Conservation (phyloP, 2,113 vertebrate species). For the Genyomyrus donnyi region DNA sequence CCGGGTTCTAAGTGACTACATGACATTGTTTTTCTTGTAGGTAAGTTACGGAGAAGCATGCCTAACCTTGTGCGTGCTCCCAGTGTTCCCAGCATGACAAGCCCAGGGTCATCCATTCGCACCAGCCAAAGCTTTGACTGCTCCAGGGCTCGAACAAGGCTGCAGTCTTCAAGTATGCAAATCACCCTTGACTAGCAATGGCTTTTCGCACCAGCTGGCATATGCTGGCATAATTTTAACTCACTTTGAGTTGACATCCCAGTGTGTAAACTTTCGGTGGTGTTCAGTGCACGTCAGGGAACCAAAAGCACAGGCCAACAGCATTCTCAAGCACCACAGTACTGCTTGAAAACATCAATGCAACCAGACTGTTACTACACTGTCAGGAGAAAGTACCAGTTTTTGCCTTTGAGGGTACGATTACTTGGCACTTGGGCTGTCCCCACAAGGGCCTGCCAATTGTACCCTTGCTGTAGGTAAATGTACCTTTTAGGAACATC, state of each 20-base stretch:
- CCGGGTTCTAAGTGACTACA: background rate
- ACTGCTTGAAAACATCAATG: background rate
- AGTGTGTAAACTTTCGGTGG: background rate
- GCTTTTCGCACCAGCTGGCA: background rate
- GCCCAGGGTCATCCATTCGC: slow-evolving; percentile 69
- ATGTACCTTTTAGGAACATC: background rate
- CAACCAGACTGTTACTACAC: background rate
- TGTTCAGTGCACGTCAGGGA: background rate
- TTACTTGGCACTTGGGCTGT: background rate
- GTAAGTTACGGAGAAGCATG: slow-evolving; percentile 88
- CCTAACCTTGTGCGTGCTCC: slow-evolving; percentile 68
- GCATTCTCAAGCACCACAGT: background rate
- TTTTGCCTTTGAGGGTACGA: background rate
- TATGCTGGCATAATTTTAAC: background rate
- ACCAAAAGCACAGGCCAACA: background rate
- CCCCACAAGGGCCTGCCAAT: background rate
- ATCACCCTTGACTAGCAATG: background rate
- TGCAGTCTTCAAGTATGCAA: slow-evolving; percentile 78
- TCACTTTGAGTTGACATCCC: background rate
- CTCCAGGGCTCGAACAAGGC: slow-evolving; percentile 66
- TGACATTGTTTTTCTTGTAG: slow-evolving; percentile 44
- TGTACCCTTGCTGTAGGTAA: background rate
- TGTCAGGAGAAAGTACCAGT: background rate
- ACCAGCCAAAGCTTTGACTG: slow-evolving; percentile 91
- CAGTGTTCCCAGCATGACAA: slow-evolving; percentile 59